Base-by-base conservation (phyloP, 2,113 vertebrate species). In the Irena cyanogastra region DNA sequence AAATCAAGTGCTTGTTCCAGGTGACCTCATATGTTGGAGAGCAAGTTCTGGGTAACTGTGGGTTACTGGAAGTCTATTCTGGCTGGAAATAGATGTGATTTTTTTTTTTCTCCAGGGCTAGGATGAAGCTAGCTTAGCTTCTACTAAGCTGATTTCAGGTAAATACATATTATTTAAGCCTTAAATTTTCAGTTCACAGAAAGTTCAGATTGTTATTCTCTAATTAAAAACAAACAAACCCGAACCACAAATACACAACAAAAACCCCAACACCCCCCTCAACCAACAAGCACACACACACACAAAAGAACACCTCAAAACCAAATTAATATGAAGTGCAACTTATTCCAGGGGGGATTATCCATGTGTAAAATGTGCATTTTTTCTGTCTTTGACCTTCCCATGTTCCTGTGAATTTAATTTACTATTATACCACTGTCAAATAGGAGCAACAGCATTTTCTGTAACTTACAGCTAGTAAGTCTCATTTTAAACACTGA, bases 21-120 rank as follows among this genome's bases (percentile, higher is more conserved):
- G 83, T 95, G 93, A 97, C 50, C 72, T 95, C 92, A 95, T 94
- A 71, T 44, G 49, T 93, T 93, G 94, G 96, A 95, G 54, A 97
- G 74, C 11, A n/a, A 93, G 68, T 68, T 92, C 76, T 94, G 90
- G 77, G 85, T 93, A 72, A 65, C 13, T 87, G 79, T 86, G 72
- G 85, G 93, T 94, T 93, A 92, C 91, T 95, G 94, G 90, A 95
- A 94, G 20, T 84, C 79, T 96, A 7, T 75, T 89, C 72, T 90
- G 76, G 41, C 44, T 89, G 65, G 61, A 91, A 83, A 59, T 85
- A 71, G 2, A 41, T 19, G 37, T 44, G 44, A 57, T 19, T 45
- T 69, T 69, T 76, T 59, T 79, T 79, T 72, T 41, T 42, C 66
- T 76, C 76, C 31, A 88, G 47, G 60, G 15, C 74, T 75, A 44